Evolutionary conservation across 1,140 invertebrate genomes (phyloP).

Genomic region (Lepidurus arcticus): DNA sequence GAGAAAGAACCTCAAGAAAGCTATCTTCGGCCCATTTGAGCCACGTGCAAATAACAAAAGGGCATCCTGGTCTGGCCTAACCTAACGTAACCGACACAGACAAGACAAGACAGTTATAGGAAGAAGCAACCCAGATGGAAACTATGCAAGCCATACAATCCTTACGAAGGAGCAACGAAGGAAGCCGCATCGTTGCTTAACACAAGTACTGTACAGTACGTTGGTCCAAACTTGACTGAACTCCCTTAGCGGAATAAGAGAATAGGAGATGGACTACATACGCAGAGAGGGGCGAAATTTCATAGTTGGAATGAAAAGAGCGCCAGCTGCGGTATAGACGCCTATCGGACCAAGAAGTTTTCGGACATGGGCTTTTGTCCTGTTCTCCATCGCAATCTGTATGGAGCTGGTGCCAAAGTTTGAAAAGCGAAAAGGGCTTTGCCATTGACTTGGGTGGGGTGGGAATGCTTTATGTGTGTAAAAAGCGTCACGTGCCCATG

Average conservation of each 20-base stretch:
- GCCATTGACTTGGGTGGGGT: not conserved
- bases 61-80: not conserved
- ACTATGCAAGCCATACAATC: not conserved
- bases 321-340: conserved; percentile 17
- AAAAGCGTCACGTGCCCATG: not conserved
- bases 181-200: too few species aligned
- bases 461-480: not conserved
- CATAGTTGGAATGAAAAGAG: not conserved
- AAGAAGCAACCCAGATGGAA: conserved; percentile 21
- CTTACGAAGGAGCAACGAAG: not conserved
- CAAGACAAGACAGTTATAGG: not conserved
- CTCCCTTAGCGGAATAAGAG: not conserved
- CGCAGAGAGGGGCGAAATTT: not conserved
- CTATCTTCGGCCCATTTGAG: not conserved
- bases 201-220: too few species aligned
- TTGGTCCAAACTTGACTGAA: too few species aligned
- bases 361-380: conserved; percentile 1
- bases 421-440: not conserved
- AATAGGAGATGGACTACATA: not conserved
- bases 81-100: not conserved
- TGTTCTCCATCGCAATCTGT: not conserved
- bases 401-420: not conserved
- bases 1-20: not conserved
- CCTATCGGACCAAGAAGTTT: not conserved
- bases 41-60: not conserved